Conservation (phyloP, 2,888 invertebrate species). For the Abscondita cerata region DNA sequence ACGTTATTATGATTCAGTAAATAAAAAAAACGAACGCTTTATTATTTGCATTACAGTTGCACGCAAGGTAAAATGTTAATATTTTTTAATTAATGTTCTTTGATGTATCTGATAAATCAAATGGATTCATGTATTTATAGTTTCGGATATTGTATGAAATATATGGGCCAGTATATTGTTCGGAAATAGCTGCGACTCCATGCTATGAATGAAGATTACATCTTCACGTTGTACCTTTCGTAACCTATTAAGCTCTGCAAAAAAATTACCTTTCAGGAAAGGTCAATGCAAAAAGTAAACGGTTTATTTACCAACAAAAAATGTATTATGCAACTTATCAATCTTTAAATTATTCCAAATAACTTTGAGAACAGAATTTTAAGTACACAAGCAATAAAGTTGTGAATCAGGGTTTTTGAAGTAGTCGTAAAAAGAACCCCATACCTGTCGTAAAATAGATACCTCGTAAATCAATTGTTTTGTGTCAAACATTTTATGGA, state of each 20-base stretch:
- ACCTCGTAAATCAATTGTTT: slow-evolving; percentile 11
- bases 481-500: slow-evolving; percentile 11
- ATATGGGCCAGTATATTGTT: background rate
- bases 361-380: slow-evolving; percentile 7
- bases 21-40: background rate
- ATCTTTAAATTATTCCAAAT: slow-evolving; percentile 4
- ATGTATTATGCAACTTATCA: too few relatives aligned
- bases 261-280: too few relatives aligned
- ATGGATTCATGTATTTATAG: background rate
- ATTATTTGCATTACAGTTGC: slow-evolving; percentile 9
- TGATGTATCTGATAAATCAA: slow-evolving; percentile 7
- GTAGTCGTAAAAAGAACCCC: slow-evolving; percentile 9
- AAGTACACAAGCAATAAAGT: slow-evolving; percentile 8
- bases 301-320: too few relatives aligned
- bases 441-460: slow-evolving; percentile 10
- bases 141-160: background rate
- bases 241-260: too few relatives aligned
- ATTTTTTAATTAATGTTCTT: slow-evolving; percentile 9
- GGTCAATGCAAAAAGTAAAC: too few relatives aligned
- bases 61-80: slow-evolving; percentile 6
- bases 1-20: slow-evolving; percentile 23
- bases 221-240: too few relatives aligned
- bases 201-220: too few relatives aligned
- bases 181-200: background rate
- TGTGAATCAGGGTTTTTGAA: slow-evolving; percentile 9